phyloP scores from a whole-genome alignment of 2,797 vertebrate genomes.

The Decapterus maruadsi region DNA sequence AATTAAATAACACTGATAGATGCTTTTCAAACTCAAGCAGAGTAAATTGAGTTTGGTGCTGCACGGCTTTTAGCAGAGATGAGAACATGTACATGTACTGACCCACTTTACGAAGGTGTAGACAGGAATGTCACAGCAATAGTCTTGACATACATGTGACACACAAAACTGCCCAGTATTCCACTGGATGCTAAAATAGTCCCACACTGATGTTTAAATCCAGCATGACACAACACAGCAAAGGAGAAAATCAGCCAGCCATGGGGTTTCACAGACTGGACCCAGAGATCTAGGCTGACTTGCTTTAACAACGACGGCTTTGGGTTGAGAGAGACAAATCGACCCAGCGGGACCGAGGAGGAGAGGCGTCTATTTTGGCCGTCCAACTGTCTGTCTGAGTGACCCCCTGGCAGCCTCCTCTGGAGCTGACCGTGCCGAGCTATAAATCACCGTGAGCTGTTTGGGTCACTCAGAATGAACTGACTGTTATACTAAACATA shows the following conservation, averaged over 20 bases:
- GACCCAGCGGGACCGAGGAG: constrained; percentile 22
- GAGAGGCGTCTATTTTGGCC: constrained; percentile 65
- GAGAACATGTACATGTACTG: constrained; percentile 1
- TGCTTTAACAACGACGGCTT: constrained; percentile 30
- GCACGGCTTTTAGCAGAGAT: neutral
- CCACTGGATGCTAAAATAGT: constrained; percentile 34
- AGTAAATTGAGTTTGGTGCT: constrained; percentile 2
- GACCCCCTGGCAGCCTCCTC: constrained; percentile 52
- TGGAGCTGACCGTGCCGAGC: constrained; percentile 40
- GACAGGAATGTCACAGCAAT: constrained; percentile 36
- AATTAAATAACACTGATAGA: neutral
- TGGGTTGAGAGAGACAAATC: constrained; percentile 36
- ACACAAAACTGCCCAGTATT: constrained; percentile 29
- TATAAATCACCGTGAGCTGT: constrained; percentile 68
- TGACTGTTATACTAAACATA: constrained; percentile 27
- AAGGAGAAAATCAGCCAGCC: constrained; percentile 26
- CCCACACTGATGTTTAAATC: constrained; percentile 28
- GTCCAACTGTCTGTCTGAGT: constrained; percentile 30
- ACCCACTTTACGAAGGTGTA: constrained; percentile 35
- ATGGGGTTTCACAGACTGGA: neutral
- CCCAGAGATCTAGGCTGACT: constrained; percentile 19
- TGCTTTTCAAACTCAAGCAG: neutral
- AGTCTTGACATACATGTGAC: constrained; percentile 21
- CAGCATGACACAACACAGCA: constrained; percentile 14
- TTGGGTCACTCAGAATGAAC: constrained; percentile 40